Base-by-base conservation (phyloP, 2,113 vertebrate genomes). In the Ophthalmolycus amberensis region DNA sequence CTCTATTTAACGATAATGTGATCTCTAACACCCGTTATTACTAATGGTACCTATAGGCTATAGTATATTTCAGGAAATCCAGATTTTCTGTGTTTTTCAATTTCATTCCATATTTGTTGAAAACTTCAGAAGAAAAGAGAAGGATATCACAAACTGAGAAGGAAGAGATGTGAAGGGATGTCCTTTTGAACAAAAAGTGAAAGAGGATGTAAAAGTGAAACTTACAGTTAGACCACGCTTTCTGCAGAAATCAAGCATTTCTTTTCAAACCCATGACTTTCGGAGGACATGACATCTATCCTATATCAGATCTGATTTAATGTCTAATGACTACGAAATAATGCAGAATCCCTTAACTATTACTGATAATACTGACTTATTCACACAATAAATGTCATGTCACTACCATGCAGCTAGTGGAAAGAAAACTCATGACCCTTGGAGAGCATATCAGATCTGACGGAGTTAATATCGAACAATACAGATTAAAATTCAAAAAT, bases 131-230 rank as follows among this genome's bases (percentile, higher is more conserved):
- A 32, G 34, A 73, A 58, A 76, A 29, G 27, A 16, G 15, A 38
- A 56, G 14, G 9, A 9, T 9, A 34, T 34, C 14, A 22, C 34
- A 65, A 84, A 80, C 3, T 22, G 40, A 38, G 40, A 70, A 58
- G 37, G 25, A 59, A 34, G 18, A 9, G 12, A 5, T 14, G n/a
- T 15, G 18, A 29, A 44, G 11, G 11, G 18, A 75, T 32, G 46
- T 83, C 8, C 15, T 2, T 32, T 67, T 64, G 1, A 2, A 9
- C 5, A 32, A 4, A 15, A 72, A 42, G 16, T 38, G 50, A 87
- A 87, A 86, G 71, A 72, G 40, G 72, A 88, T 4, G 8, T 64
- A 27, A 79, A 88, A 86, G 34, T 82, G 71, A 87, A 88, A 90
- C 32, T 68, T 12, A 3, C 0, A n/a, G 20, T 8, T 0, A 27